A percentile compares a stretch with the other conserved stretches of the same genome.
Evolutionary conservation across 2,113 vertebrate species (phyloP).

Genomic region (Ictalurus furcatus): DNA sequence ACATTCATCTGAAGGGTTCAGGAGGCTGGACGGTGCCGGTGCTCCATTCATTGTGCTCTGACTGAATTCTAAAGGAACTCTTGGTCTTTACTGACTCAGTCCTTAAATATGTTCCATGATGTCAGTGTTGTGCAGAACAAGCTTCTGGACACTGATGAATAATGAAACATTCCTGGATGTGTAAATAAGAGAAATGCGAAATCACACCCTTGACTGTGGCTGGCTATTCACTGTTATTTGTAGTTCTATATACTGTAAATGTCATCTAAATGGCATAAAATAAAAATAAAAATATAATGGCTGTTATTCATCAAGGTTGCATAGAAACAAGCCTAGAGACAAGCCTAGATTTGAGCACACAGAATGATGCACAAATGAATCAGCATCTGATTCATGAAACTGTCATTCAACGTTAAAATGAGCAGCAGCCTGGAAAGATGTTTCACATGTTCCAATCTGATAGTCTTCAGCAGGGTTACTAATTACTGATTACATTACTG

Average conservation of each 20-base stretch:
- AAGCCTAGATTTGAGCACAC: neutral
- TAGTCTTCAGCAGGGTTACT: neutral
- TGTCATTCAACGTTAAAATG: neutral
- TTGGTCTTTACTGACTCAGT: neutral
- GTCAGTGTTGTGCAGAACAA: constrained; percentile 15
- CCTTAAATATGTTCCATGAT: constrained; percentile 33
- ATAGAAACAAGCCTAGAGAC: neutral
- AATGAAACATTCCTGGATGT: constrained; percentile 24
- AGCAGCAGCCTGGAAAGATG: neutral
- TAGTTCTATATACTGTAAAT: neutral
- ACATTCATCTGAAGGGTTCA: neutral
- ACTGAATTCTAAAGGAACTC: neutral
- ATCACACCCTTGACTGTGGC: neutral
- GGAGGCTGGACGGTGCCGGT: neutral
- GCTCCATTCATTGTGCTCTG: neutral
- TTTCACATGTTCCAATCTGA: neutral
- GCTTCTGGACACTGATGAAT: constrained; percentile 24
- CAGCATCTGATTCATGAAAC: neutral
- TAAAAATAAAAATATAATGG: neutral
- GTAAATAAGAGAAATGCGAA: constrained; percentile 23
- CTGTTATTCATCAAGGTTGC: constrained; percentile 11
- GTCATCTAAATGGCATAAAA: neutral
- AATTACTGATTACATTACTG: no score
- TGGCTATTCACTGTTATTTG: constrained; percentile 7
- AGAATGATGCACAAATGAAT: neutral